Evolutionary conservation across 2,888 invertebrate genomes (phyloP).

Genomic region (Cataglyphis cursor): DNA sequence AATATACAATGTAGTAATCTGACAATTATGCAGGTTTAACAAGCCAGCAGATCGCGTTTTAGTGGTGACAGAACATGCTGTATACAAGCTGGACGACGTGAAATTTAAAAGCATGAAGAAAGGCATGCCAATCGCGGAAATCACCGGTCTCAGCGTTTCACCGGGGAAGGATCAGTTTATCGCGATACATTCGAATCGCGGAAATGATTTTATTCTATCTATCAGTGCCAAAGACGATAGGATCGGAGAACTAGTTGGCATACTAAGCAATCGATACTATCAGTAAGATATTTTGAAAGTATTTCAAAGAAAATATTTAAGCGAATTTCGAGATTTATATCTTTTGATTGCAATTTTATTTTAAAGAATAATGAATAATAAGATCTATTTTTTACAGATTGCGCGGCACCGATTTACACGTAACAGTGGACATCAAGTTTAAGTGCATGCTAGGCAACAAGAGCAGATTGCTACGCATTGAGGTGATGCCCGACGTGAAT

Average conservation of each 20-base stretch:
- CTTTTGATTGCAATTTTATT: constrained; percentile 1
- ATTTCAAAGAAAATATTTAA: not conserved
- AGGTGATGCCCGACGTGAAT: constrained; percentile 88
- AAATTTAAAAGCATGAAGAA: constrained; percentile 96
- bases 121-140: constrained; percentile 93
- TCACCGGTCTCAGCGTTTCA: constrained; percentile 95
- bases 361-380: not conserved
- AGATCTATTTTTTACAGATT: constrained; percentile 87
- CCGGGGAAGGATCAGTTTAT: constrained; percentile 95
- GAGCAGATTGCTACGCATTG: constrained; percentile 89
- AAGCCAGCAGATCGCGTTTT: constrained; percentile 96
- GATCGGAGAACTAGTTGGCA: constrained; percentile 95
- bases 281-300: constrained; percentile 89
- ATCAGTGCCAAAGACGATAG: constrained; percentile 91
- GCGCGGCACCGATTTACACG: constrained; percentile 91
- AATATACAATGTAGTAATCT: constrained; percentile 10
- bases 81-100: constrained; percentile 95
- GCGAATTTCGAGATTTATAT: not conserved
- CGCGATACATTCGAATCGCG: constrained; percentile 94
- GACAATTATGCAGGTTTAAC: constrained; percentile 87
- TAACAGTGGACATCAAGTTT: constrained; percentile 91
- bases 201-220: constrained; percentile 96
- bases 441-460: constrained; percentile 95
- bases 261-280: constrained; percentile 92
- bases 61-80: constrained; percentile 93